These are phyloP conservation scores for Spinus olivaceus DNA, from an alignment of 2,797 vertebrate species.

Conservation along the genomic window DNA sequence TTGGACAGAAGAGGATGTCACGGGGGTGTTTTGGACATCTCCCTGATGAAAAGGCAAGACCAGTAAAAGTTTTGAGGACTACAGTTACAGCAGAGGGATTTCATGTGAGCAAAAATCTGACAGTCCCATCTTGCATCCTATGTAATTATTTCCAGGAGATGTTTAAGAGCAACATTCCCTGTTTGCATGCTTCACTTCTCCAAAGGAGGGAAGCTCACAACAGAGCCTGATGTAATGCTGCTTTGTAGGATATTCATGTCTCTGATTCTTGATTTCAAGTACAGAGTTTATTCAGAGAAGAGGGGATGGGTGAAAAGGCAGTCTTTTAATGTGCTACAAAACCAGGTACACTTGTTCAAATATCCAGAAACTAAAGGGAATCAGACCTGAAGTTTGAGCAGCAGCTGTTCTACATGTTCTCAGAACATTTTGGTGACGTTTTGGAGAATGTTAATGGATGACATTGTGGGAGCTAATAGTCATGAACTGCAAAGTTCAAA, in stretches of 20 bases:
- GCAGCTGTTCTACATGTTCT: background rate
- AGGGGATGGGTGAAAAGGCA: background rate
- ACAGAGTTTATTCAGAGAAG: background rate
- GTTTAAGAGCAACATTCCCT: background rate
- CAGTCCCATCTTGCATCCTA: background rate
- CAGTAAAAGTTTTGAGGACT: background rate
- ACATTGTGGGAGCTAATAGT: background rate
- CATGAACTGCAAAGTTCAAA: background rate
- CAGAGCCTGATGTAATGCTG: background rate
- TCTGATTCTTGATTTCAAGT: background rate
- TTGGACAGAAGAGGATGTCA: background rate
- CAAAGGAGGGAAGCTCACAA: background rate
- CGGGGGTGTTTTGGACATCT: background rate
- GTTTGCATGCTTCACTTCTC: background rate
- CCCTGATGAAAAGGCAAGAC: background rate
- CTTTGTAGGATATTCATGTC: background rate
- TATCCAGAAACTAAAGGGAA: background rate
- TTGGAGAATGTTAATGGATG: background rate
- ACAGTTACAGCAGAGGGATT: background rate
- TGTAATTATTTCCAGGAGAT: background rate
- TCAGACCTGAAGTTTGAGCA: background rate
- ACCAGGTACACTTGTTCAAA: background rate
- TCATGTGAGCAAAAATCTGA: background rate
- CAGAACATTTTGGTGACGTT: background rate
- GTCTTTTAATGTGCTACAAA: background rate